Conservation (phyloP, 2,888 invertebrate genomes). For the Tetragonisca angustula region DNA sequence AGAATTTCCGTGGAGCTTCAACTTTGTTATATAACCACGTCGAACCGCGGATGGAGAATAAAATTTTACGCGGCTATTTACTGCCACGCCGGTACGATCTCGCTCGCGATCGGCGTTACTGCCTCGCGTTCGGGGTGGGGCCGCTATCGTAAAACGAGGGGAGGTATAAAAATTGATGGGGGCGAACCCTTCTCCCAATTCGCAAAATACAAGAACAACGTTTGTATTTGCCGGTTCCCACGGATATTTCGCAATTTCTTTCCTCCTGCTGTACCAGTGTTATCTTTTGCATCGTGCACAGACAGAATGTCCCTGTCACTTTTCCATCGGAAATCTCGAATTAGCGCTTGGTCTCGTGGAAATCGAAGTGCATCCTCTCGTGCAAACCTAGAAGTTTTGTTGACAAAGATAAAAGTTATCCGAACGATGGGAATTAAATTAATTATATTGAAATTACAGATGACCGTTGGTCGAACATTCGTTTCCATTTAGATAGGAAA, state of each 20-base stretch:
- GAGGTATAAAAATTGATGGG: background rate
- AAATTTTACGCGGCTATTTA: conserved; percentile 17
- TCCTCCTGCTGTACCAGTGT: background rate
- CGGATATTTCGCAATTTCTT: background rate
- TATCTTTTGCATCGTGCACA: background rate
- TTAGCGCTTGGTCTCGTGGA: too few relatives aligned
- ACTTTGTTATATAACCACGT: conserved; percentile 8
- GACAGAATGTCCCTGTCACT: background rate
- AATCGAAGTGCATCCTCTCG: too few relatives aligned
- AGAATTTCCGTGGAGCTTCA: conserved; percentile 9
- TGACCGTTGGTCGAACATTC: background rate
- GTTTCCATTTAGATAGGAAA: background rate
- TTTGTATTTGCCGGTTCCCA: background rate
- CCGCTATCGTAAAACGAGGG: background rate
- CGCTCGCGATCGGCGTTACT: background rate
- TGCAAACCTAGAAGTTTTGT: too few relatives aligned
- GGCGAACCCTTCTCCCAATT: background rate
- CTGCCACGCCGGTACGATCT: background rate
- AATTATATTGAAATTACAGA: background rate
- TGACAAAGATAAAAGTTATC: background rate
- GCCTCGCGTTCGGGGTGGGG: background rate
- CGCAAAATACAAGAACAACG: background rate
- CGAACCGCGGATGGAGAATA: conserved; percentile 6
- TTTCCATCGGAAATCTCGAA: background rate
- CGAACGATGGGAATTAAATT: background rate